phyloP scores from a whole-genome alignment of 2,797 vertebrate species.

The Hydrophis major region DNA sequence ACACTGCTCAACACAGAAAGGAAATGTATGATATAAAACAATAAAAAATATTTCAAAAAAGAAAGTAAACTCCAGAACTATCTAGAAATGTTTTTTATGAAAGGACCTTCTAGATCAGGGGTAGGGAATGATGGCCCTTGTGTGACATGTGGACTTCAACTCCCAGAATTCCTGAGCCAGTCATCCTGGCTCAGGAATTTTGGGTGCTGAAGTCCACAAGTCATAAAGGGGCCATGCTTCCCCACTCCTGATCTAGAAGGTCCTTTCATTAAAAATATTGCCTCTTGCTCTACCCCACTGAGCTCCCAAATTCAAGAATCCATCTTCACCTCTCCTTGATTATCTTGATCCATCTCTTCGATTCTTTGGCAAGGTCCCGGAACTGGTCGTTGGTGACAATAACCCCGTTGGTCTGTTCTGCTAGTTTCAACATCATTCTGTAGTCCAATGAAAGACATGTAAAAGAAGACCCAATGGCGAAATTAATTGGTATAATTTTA shows the following conservation, averaged over 20 bases:
- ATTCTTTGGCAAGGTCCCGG: slow-evolving; percentile 84
- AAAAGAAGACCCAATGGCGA: neutral
- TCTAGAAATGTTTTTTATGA: neutral
- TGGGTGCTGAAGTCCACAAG: neutral
- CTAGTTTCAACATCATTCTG: slow-evolving; percentile 84
- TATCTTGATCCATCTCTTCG: slow-evolving; percentile 79
- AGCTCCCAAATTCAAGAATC: slow-evolving; percentile 3
- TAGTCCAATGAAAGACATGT: neutral
- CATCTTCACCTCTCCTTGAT: slow-evolving; percentile 83
- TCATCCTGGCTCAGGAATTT: neutral
- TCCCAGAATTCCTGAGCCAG: too few species aligned
- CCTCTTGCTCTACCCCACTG: neutral
- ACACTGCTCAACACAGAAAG: neutral
- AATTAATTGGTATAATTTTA: neutral
- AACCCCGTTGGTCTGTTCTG: slow-evolving; percentile 80
- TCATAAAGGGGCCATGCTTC: neutral
- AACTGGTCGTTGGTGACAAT: slow-evolving; percentile 92
- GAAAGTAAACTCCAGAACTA: slow-evolving; percentile 24
- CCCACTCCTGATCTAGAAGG: neutral
- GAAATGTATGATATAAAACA: too few species aligned
- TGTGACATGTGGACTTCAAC: neutral
- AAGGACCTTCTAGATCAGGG: too few species aligned
- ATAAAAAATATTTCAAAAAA: neutral
- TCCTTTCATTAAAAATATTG: neutral
- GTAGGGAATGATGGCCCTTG: neutral